Base-by-base conservation (phyloP, 2,797 vertebrate species). In the Melopsittacus undulatus region DNA sequence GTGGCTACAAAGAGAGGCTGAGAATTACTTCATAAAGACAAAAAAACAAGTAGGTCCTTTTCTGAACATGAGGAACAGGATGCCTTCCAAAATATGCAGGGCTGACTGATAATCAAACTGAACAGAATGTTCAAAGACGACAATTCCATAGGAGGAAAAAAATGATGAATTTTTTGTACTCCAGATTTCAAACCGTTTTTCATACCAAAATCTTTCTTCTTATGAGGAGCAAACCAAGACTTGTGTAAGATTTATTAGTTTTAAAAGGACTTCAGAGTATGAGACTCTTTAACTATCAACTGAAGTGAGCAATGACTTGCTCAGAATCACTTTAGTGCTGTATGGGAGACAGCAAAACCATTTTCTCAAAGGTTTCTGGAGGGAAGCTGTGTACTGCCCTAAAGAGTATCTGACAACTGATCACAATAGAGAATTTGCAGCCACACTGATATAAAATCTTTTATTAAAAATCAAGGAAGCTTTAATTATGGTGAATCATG, bases 21-120 rank as follows among this genome's bases (percentile, higher is more conserved):
- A 77, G 16, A 89, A 80, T 74, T 77, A 69, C 29, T 78, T 67
- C 43, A 75, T n/a, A 8, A 75, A 91, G 62, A 64, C 30, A 70
- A 22, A 68, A 92, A 89, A 87, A 84, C 32, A 2, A 62, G 2
- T 11, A 81, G 46, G 43, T 29, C 20, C 11, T 21, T 24, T 30
- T 67, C 19, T 27, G 66, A 86, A 59, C 34, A 45, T 1, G 13
- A 89, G 46, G 32, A 89, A 74, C 9, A 77, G 6, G 36, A 76
- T 22, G 14, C 32, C 45, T 61, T 34, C 67, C 74, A 81, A 70
- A 83, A 87, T 56, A 51, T 46, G 52, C 21, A 81, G 18, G 34
- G n/a, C 23, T 70, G 51, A 49, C 0, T 54, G 40, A 75, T 49
- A 74, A 85, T 3, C 21, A 46, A 29, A 63, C 29, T 13, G 32